Percentiles rank a stretch among this genome's conserved stretches.
phyloP scores from a whole-genome alignment of 2,113 vertebrate genomes.

The Phalacrocorax pelagicus region DNA sequence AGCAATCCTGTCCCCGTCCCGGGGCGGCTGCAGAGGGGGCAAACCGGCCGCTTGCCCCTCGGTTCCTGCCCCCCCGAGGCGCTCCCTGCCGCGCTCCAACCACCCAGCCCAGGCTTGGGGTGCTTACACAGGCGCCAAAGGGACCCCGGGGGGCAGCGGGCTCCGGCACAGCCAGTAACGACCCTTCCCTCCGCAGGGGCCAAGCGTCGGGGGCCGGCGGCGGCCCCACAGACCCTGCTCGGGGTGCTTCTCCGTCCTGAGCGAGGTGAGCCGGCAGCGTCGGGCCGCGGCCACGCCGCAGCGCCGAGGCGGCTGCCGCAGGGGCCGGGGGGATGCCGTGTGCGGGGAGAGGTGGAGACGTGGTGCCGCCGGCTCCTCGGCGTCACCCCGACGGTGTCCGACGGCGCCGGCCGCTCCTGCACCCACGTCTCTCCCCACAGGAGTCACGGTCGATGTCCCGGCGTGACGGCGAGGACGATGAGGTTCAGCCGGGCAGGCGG shows the following conservation, averaged over 20 bases:
- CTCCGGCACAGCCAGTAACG: not conserved
- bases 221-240: conserved; percentile 32
- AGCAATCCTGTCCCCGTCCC: too few relatives aligned
- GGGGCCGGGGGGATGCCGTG: fast-evolving
- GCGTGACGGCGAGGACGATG: not conserved
- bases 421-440: not conserved
- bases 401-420: not conserved
- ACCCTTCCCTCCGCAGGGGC: not conserved
- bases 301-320: fast-evolving
- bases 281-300: fast-evolving
- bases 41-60: too few relatives aligned
- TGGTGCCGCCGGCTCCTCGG: not conserved
- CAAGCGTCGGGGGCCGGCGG: fast-evolving
- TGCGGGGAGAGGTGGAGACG: not conserved
- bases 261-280: not conserved
- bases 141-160: fast-evolving
- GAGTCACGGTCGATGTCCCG: not conserved
- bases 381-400: fast-evolving
- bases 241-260: conserved; percentile 28
- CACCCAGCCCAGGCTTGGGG: not conserved
- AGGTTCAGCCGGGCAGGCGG: not conserved
- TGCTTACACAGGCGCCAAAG: fast-evolving
- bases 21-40: not conserved
- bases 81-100: not conserved
- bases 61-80: not conserved